A percentile compares a stretch with the other conserved stretches of the same genome.
phyloP scores from a whole-genome alignment of 2,113 vertebrate genomes.

The Thermophis baileyi region DNA sequence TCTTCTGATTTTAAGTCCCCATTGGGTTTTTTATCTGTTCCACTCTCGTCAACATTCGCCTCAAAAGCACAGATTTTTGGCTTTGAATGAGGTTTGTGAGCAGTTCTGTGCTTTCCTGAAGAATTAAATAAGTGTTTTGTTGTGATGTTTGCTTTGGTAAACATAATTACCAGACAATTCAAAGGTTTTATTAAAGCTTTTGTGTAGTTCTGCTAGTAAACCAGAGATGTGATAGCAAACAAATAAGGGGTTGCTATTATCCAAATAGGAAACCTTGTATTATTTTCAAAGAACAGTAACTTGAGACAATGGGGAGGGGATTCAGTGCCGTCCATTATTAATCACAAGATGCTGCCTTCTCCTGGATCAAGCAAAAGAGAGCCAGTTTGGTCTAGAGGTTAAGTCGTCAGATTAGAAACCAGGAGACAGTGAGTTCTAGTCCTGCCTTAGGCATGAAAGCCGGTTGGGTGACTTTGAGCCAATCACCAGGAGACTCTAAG shows the following conservation, averaged over 20 bases:
- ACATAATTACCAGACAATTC: neutral
- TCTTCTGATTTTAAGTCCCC: slow-evolving; percentile 73
- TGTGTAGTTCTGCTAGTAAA: slow-evolving; percentile 61
- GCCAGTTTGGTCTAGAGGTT: neutral
- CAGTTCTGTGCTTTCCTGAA: slow-evolving; percentile 81
- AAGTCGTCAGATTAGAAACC: neutral
- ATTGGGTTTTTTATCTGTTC: slow-evolving; percentile 51
- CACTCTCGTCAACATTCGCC: slow-evolving; percentile 64
- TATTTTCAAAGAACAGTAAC: slow-evolving; percentile 63
- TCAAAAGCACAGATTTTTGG: slow-evolving; percentile 80
- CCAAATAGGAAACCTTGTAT: slow-evolving; percentile 57
- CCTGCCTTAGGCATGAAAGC: neutral
- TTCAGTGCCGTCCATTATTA: slow-evolving; percentile 53
- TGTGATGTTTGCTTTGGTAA: neutral
- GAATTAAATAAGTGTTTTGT: slow-evolving; percentile 22
- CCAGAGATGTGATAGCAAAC: slow-evolving; percentile 61
- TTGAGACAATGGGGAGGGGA: slow-evolving; percentile 56
- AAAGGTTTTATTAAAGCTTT: slow-evolving; percentile 53
- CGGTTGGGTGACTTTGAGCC: neutral
- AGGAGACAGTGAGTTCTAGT: neutral
- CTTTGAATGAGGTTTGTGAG: slow-evolving; percentile 89
- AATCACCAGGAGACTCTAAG: neutral
- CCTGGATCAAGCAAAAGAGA: neutral
- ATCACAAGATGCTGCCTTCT: neutral
- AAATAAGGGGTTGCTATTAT: slow-evolving; percentile 61